A percentile compares a stretch with the other conserved stretches of the same genome.
phyloP scores from a whole-genome alignment of 1,140 invertebrate genomes.

The Cryptotermes secundus region DNA sequence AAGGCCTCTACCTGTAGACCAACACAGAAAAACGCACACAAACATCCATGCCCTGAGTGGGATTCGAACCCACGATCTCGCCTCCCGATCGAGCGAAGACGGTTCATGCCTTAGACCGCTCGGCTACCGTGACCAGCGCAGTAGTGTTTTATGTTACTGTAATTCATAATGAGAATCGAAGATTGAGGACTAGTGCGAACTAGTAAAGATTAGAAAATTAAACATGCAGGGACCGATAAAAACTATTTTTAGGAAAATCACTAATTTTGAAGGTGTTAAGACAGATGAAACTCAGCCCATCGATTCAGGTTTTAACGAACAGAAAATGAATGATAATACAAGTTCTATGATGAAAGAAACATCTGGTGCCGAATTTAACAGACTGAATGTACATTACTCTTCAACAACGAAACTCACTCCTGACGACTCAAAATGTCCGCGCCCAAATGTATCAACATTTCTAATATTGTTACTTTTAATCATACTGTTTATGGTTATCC shows the following conservation, averaged over 20 bases:
- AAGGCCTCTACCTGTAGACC: too few relatives aligned
- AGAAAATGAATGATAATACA: conserved; percentile 7
- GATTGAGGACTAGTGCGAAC: background rate
- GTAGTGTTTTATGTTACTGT: background rate
- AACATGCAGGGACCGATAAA: conserved; percentile 22
- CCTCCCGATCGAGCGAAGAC: too few relatives aligned
- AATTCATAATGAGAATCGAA: background rate
- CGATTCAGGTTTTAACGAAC: background rate
- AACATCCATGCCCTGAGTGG: too few relatives aligned
- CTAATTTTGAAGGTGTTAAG: background rate
- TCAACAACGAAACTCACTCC: background rate
- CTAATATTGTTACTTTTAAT: conserved; percentile 32
- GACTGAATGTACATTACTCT: background rate
- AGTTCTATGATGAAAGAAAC: background rate
- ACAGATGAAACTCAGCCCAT: background rate
- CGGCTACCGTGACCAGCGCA: too few relatives aligned
- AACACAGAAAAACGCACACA: too few relatives aligned
- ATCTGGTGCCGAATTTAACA: background rate
- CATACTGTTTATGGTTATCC: conserved; percentile 33
- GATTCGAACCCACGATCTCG: too few relatives aligned
- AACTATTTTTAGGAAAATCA: conserved; percentile 8
- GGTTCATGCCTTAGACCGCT: too few relatives aligned
- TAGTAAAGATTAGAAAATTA: background rate
- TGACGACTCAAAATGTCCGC: conserved; percentile 9
- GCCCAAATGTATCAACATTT: conserved; percentile 35